Base-by-base conservation (phyloP, 30 jellyfish, hydroid and myxozoan genomes). In the Catostylus mosaicus region DNA sequence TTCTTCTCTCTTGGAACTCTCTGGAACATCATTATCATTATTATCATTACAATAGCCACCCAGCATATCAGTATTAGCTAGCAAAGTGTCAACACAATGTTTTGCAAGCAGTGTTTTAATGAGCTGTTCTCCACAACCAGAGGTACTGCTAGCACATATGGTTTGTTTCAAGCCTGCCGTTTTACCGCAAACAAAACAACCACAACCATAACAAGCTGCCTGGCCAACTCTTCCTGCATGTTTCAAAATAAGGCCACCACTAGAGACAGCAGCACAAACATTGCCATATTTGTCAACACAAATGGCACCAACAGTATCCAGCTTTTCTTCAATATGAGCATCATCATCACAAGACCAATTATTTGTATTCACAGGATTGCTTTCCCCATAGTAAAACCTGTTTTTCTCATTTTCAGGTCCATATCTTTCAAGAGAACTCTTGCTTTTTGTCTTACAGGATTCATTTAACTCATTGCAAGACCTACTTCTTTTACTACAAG, bases 151-250 rank as follows among this genome's bases (percentile, higher is more conserved):
- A 8, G 93, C 95, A 31, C 84, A 23, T 51, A 67, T 46, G 12
- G 37, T 47, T 23, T 27, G 52, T 10, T 31, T 65, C 14, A 54
- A 5, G 12, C 71, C 78, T 2, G 30, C 6, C 24, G 37, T 34
- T 16, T 27, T 23, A 27, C 51, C 82, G 3, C 89, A 51, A 40
- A 68, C 82, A 81, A 91, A 92, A 50, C 96, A 92, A 4, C 98
- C 96, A 67, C 95, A 68, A 34, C 98, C 98, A 74, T 34, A 92
- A 40, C 83, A 70, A 0, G 96, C 86, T 30, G 95, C 91, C 18
- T 85, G 98, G 1, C 98, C 98, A 30, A 92, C 71, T 27, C 98
- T 51, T 2, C 98, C 98, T 16, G 98, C 79, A 14, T 73, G 96
- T 51, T 92, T 92, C 33, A 92, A 37, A 10, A 78, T 71, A 16